Evolutionary conservation across 2,113 vertebrate genomes (phyloP).

Genomic region (Podarcis muralis): DNA sequence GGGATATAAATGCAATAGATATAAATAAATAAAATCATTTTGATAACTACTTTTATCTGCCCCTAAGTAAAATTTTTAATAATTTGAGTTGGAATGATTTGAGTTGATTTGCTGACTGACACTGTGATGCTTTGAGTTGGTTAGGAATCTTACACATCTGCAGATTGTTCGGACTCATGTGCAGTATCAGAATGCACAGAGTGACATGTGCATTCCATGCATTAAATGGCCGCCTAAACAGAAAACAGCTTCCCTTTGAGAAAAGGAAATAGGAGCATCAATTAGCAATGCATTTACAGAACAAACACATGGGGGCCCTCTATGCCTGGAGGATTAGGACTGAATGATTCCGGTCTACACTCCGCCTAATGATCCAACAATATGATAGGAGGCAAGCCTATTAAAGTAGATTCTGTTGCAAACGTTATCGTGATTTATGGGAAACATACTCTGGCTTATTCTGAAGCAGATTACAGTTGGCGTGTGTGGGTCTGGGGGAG

Average conservation of each 20-base stretch:
- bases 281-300: conserved; percentile 14
- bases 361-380: conserved; percentile 48
- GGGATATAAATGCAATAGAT: too few relatives aligned
- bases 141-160: neutral
- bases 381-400: conserved; percentile 54
- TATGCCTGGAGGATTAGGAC: conserved; percentile 37
- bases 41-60: neutral
- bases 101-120: too few relatives aligned
- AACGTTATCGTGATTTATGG: conserved; percentile 45
- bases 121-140: too few relatives aligned
- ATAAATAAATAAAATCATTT: too few relatives aligned
- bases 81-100: neutral
- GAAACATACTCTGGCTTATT: conserved; percentile 19
- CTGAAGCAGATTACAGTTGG: conserved; percentile 26
- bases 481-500: neutral
- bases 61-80: neutral
- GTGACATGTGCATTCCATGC: neutral
- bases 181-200: neutral
- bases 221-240: neutral
- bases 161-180: neutral
- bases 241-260: conserved; percentile 45
- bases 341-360: conserved; percentile 35
- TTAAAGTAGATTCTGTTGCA: conserved; percentile 49
- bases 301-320: conserved; percentile 61
- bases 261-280: conserved; percentile 34